A percentile compares a stretch with the other conserved stretches of the same genome.
These are phyloP conservation scores for Enteromius treurensis DNA, from an alignment of 2,797 vertebrate genomes.

Conservation along the genomic window DNA sequence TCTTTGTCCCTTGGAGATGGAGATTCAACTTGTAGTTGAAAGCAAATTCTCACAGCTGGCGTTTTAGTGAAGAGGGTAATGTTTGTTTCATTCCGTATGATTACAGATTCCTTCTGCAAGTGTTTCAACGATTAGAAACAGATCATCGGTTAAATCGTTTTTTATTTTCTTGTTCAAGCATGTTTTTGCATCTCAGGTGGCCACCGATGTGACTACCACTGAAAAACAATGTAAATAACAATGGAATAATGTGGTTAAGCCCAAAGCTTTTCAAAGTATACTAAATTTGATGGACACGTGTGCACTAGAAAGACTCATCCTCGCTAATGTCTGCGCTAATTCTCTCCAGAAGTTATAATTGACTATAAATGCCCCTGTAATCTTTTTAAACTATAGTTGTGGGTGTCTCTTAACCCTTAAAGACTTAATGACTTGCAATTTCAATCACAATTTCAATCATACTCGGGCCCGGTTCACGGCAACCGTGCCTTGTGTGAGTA, in stretches of 20 bases:
- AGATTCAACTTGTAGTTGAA: not conserved
- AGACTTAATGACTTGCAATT: not conserved
- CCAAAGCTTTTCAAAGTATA: not conserved
- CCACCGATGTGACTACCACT: not conserved
- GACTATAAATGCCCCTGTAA: not conserved
- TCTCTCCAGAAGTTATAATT: not conserved
- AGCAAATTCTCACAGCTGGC: not conserved
- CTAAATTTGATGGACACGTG: not conserved
- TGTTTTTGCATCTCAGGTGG: not conserved
- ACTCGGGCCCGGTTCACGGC: too few relatives aligned
- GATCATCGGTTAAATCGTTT: not conserved
- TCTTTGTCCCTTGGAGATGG: not conserved
- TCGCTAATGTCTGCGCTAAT: not conserved
- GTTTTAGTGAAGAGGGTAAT: not conserved
- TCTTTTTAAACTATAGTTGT: not conserved
- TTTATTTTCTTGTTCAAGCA: not conserved
- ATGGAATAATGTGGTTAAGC: not conserved
- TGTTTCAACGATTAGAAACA: not conserved
- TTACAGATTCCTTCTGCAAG: not conserved
- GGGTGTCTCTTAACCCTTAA: not conserved
- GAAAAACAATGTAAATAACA: not conserved
- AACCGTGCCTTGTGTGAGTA: too few relatives aligned
- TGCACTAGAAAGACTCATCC: not conserved
- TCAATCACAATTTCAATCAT: too few relatives aligned
- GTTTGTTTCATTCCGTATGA: conserved; percentile 24